Base-by-base conservation (phyloP, 2,113 vertebrate species). In the Theristicus caerulescens region DNA sequence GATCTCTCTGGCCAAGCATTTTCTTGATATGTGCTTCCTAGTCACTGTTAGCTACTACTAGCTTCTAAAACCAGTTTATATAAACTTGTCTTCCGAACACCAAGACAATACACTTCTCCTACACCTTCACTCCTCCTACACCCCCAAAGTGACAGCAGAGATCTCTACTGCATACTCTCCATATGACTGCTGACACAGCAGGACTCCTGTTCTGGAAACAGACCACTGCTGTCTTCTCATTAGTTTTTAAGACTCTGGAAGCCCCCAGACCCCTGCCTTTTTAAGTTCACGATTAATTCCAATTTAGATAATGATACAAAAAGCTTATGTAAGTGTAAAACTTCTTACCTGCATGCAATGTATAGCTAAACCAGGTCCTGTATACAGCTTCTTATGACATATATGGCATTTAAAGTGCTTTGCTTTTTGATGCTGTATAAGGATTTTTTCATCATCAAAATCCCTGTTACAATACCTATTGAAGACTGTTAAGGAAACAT, bases 321-420 rank as follows among this genome's bases (percentile, higher is more conserved):
- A 88, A 92, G 1, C 8, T 64, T 18, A 46, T 2, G 2, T 16
- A 54, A 78, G 14, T 24, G n/a, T 58, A 10, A 55, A 81, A 78
- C 42, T 38, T 65, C 97, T 97, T 98, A 99, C 99, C 99, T 99
- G 99, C 99, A 99, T 99, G 96, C 99, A 99, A 88, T 99, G 99
- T 96, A 99, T 99, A 74, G 99, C 99, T 98, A 99, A 98, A 21
- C 99, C 99, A 82, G 99, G 99, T 69, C 99, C 99, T 55, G 99
- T 99, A 84, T 99, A 99, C 58, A 99, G 95, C 89, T 99, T 99
- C 96, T 99, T 99, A 96, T 99, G 99, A 97, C 99, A 99, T 97
- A 99, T 99, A 79, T 99, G 99, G 90, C 99, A 99, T 98, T 99
- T 99, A 96, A 99, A 99, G 98, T 99, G 99, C 96, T 99, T 99